These are phyloP conservation scores for Sphaerophoria rueppellii DNA, from an alignment of 2,888 invertebrate species.

Conservation along the genomic window DNA sequence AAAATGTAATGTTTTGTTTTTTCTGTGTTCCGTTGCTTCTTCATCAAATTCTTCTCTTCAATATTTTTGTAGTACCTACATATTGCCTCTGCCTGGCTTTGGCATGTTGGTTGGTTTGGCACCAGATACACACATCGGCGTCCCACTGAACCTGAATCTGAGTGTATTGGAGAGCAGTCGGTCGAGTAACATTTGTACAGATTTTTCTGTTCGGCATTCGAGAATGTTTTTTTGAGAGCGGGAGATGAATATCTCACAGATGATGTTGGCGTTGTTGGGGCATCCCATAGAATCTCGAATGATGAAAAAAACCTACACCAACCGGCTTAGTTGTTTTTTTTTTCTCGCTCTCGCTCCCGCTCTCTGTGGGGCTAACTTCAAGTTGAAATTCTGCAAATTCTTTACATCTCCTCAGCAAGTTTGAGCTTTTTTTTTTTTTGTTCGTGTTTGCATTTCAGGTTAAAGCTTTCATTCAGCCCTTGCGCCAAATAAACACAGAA, in stretches of 20 bases:
- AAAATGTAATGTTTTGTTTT: constrained; percentile 66
- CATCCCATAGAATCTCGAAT: constrained; percentile 21
- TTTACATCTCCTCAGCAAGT: not conserved
- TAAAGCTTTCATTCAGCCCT: constrained; percentile 76
- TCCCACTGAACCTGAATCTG: constrained; percentile 70
- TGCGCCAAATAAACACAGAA: constrained; percentile 69
- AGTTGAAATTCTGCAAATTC: constrained; percentile 46
- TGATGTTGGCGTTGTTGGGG: constrained; percentile 18
- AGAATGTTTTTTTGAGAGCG: no score
- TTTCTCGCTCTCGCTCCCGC: not conserved
- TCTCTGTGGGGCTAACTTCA: no score
- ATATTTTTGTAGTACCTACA: constrained; percentile 7
- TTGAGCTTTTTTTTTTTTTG: constrained; percentile 35
- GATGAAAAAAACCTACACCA: constrained; percentile 47
- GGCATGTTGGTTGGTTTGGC: not conserved
- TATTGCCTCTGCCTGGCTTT: not conserved
- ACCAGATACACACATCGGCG: constrained; percentile 55
- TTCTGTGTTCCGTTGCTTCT: constrained; percentile 35
- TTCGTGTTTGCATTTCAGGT: not conserved
- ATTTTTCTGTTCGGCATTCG: constrained; percentile 36
- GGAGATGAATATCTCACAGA: constrained; percentile 27
- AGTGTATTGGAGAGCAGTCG: constrained; percentile 70
- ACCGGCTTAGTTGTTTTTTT: constrained; percentile 49
- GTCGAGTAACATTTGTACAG: constrained; percentile 73
- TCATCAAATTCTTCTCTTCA: constrained; percentile 18